These are phyloP conservation scores for Coregonus ussuriensis DNA, from an alignment of 2,797 vertebrate genomes.

Conservation along the genomic window DNA sequence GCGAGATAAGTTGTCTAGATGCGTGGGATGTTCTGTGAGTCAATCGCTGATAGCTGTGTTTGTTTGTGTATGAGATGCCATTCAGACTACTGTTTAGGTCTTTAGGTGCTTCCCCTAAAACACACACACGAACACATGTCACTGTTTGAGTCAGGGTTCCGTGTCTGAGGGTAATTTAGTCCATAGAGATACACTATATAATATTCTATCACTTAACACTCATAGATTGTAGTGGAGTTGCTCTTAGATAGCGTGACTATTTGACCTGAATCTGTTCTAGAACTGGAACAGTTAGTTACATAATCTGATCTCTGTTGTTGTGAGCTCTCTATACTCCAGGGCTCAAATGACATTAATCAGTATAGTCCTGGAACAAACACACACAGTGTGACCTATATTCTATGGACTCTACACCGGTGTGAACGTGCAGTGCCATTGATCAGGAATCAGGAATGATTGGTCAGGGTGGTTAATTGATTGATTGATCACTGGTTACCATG, in stretches of 20 bases:
- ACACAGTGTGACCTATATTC: neutral
- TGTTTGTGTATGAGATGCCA: constrained; percentile 20
- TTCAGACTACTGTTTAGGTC: constrained; percentile 10
- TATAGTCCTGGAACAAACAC: neutral
- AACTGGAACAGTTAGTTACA: too few species aligned
- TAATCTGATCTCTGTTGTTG: neutral
- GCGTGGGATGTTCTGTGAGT: constrained; percentile 21
- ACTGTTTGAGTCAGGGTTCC: neutral
- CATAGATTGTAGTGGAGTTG: too few species aligned
- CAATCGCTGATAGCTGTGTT: constrained; percentile 12
- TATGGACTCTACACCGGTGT: neutral
- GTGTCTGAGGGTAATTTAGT: neutral
- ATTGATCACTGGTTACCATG: constrained; percentile 13
- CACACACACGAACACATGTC: neutral
- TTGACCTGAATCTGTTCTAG: too few species aligned
- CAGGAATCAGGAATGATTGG: constrained; percentile 7
- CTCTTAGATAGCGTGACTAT: too few species aligned
- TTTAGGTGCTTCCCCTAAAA: neutral
- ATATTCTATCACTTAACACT: neutral
- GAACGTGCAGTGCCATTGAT: constrained; percentile 20
- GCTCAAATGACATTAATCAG: neutral
- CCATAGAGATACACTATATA: neutral
- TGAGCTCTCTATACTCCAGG: too few species aligned
- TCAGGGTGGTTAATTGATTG: neutral
- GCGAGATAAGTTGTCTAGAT: constrained; percentile 49